Percentiles rank a stretch among this genome's conserved stretches.
Conservation (phyloP, 1,140 invertebrate genomes). For the Drosophila bifasciata region DNA sequence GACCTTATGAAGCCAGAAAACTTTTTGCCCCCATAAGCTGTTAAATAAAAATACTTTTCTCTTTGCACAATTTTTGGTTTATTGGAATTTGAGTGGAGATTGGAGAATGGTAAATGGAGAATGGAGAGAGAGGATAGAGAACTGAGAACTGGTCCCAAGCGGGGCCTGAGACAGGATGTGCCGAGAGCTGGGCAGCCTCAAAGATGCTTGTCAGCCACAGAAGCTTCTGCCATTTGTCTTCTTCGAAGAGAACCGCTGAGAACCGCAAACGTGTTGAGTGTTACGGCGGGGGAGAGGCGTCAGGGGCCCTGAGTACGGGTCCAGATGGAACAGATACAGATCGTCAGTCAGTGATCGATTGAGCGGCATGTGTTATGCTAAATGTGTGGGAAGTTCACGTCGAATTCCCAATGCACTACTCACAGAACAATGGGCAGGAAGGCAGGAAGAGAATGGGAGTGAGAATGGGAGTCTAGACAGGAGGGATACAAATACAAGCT, state of each 20-base stretch:
- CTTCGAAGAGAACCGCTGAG: slow-evolving; percentile 34
- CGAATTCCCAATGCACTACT: slow-evolving; percentile 26
- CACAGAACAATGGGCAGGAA: not conserved
- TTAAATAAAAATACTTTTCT: slow-evolving; percentile 69
- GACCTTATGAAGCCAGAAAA: slow-evolving; percentile 77
- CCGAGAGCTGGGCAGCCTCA: slow-evolving; percentile 20
- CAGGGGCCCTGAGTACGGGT: not conserved
- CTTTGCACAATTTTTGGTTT: slow-evolving; percentile 46
- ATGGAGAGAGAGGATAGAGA: no score
- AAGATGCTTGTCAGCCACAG: slow-evolving; percentile 60
- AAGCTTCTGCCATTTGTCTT: slow-evolving; percentile 72
- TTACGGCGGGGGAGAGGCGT: slow-evolving; percentile 7
- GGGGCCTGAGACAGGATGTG: slow-evolving; percentile 48
- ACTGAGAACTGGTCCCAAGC: not conserved
- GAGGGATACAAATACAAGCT: no score
- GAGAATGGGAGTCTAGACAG: not conserved
- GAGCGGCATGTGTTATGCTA: slow-evolving; percentile 14
- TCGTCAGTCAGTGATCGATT: slow-evolving; percentile 69
- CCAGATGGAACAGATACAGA: slow-evolving; percentile 52
- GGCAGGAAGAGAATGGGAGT: no score
- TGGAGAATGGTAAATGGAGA: not conserved
- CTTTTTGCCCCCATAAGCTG: slow-evolving; percentile 51
- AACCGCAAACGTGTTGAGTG: slow-evolving; percentile 56
- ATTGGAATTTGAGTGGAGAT: slow-evolving; percentile 64
- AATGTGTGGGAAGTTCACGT: slow-evolving; percentile 16